A percentile compares a stretch with the other conserved stretches of the same genome.
Conservation (phyloP, 2,113 vertebrate genomes). For the Corythornis madagascariensis region DNA sequence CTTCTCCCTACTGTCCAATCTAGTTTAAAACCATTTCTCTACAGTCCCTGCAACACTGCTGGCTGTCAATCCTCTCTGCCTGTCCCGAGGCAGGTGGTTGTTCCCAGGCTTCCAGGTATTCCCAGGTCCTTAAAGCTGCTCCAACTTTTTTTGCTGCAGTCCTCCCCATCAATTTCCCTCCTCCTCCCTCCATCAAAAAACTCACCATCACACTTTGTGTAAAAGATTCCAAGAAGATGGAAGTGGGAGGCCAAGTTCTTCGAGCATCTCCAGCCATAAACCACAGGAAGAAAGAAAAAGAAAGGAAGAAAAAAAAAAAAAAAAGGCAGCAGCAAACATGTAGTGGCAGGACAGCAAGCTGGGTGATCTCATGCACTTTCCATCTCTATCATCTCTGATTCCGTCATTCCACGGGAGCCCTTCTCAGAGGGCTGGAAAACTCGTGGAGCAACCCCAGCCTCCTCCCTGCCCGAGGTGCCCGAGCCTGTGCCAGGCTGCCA, state of each 20-base stretch:
- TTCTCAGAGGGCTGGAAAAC: conserved; percentile 13
- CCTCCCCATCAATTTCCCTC: conserved; percentile 37
- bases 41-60: background rate
- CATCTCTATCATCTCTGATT: conserved; percentile 48
- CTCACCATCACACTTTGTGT: background rate
- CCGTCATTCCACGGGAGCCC: conserved; percentile 5
- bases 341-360: background rate
- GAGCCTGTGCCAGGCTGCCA: background rate
- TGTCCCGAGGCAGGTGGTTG: background rate
- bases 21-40: no score
- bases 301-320: background rate
- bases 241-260: conserved; percentile 24
- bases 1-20: no score
- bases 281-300: background rate
- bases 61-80: background rate
- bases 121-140: background rate
- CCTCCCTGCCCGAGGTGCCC: no score
- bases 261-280: conserved; percentile 2
- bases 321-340: background rate
- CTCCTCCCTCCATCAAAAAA: conserved; percentile 14
- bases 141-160: conserved; percentile 18
- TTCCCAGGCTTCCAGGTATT: background rate
- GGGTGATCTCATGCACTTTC: conserved; percentile 60
- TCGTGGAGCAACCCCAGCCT: background rate
- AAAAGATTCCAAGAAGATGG: background rate